A percentile compares a stretch with the other conserved stretches of the same genome.
Evolutionary conservation across 2,113 vertebrate genomes (phyloP).

Genomic region (Sminthopsis crassicaudata): DNA sequence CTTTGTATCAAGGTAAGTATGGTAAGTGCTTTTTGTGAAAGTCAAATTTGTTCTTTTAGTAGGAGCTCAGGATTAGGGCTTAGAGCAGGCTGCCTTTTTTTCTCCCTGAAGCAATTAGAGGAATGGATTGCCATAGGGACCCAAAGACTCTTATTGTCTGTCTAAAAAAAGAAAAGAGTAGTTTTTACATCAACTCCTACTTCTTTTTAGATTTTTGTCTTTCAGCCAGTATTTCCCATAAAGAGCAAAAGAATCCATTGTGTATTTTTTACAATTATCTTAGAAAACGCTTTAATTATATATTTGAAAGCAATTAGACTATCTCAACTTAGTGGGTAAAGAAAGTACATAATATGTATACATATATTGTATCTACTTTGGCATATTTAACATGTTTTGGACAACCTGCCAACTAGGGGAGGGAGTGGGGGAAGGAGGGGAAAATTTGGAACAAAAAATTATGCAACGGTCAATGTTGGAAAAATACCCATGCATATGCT

Average conservation of each 20-base stretch:
- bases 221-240: conserved; percentile 6
- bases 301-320: conserved; percentile 8
- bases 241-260: neutral
- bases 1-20: conserved; percentile 31
- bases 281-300: neutral
- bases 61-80: neutral
- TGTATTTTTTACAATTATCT: neutral
- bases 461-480: too few relatives aligned
- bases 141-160: neutral
- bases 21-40: neutral
- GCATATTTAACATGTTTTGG: too few relatives aligned
- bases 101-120: neutral
- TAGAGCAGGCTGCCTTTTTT: neutral
- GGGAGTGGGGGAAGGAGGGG: too few relatives aligned
- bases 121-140: neutral
- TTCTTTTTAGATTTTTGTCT: neutral
- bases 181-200: neutral
- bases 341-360: neutral
- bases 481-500: too few relatives aligned
- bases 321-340: neutral
- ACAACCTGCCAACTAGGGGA: too few relatives aligned
- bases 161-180: neutral
- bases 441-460: too few relatives aligned
- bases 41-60: neutral
- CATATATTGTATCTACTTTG: too few relatives aligned